Evolutionary conservation across 1,140 invertebrate genomes (phyloP).

Genomic region (Venustaconcha ellipsiformis): DNA sequence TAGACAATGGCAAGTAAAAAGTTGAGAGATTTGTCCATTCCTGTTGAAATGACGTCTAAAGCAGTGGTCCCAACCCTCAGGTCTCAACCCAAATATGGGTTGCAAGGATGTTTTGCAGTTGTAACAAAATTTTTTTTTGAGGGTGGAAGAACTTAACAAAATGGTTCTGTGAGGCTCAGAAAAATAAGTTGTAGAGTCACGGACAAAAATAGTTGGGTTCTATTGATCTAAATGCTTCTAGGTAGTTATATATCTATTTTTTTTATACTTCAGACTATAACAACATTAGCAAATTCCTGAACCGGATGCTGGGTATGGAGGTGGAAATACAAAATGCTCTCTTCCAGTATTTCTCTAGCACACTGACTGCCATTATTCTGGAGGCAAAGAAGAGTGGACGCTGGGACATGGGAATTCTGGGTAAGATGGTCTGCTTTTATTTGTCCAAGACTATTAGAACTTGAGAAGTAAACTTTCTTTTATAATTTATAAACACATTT

Average conservation of each 20-base stretch:
- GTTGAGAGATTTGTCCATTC: no score
- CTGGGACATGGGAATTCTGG: constrained; percentile 78
- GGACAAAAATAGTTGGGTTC: background rate
- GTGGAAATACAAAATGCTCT: constrained; percentile 96
- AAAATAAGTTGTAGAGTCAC: background rate
- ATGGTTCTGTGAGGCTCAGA: background rate
- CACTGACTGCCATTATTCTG: constrained; percentile 75
- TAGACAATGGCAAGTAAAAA: no score
- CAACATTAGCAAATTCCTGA: constrained; percentile 99
- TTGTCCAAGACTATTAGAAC: no score
- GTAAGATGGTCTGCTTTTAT: constrained; percentile 37
- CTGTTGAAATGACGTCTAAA: no score
- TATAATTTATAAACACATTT: no score
- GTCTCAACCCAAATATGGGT: no score
- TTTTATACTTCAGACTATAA: constrained; percentile 80
- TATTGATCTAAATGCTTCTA: no score
- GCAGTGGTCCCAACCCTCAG: no score
- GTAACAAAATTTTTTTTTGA: background rate
- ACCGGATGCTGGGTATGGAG: constrained; percentile 96
- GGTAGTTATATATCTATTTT: background rate
- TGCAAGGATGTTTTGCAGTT: no score
- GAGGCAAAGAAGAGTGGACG: constrained; percentile 71
- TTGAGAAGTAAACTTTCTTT: no score
- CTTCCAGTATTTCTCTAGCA: constrained; percentile 98
- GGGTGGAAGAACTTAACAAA: background rate